These are phyloP conservation scores for Uloborus plumipes DNA, from an alignment of 2,888 invertebrate genomes.

Conservation along the genomic window DNA sequence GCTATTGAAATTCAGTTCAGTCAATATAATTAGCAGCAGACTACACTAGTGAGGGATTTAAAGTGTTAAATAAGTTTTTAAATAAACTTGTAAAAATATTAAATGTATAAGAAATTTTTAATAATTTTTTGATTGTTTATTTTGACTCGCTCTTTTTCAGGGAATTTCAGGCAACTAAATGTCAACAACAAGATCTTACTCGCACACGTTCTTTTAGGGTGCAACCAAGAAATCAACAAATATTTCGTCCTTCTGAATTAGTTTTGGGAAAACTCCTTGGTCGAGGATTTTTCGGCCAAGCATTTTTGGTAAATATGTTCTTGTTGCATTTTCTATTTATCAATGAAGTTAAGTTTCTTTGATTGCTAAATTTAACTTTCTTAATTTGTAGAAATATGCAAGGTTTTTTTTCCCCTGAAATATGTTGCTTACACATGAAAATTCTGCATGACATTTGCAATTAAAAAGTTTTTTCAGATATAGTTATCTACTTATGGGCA, in stretches of 20 bases:
- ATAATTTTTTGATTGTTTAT: no score
- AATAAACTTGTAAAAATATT: no score
- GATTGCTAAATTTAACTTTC: not conserved
- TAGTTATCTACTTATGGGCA: no score
- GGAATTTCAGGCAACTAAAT: conserved; percentile 1
- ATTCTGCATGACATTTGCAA: no score
- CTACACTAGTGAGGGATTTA: no score
- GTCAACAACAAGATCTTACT: conserved; percentile 77
- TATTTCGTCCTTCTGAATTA: conserved; percentile 90
- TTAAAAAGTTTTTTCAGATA: no score
- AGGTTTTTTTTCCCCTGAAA: not conserved
- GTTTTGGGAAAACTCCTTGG: conserved; percentile 88
- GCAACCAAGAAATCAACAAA: conserved; percentile 78
- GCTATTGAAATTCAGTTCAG: no score
- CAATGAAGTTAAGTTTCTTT: not conserved
- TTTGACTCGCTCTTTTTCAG: not conserved
- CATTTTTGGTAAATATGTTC: conserved; percentile 72
- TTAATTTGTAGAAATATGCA: not conserved
- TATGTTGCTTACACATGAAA: not conserved
- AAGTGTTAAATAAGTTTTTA: no score
- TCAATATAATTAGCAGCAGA: no score
- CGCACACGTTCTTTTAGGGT: conserved; percentile 90
- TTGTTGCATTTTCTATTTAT: no score
- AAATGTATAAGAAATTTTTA: no score
- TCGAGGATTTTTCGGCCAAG: conserved; percentile 93